phyloP scores from a whole-genome alignment of 2,113 vertebrate species.

The Myotis yumanensis region DNA sequence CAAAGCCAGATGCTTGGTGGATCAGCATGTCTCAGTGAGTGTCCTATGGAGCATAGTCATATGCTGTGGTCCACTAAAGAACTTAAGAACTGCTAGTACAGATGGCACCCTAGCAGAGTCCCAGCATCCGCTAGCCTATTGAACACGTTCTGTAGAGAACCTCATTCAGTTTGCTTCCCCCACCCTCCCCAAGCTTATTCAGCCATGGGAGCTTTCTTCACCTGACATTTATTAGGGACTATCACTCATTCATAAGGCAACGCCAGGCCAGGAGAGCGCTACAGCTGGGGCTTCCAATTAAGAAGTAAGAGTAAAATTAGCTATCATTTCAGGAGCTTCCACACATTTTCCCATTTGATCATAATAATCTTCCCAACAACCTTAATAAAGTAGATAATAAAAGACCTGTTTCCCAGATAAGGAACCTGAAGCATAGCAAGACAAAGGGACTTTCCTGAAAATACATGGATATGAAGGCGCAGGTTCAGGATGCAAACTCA shows the following conservation, averaged over 20 bases:
- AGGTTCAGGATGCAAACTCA: background rate
- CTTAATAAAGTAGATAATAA: background rate
- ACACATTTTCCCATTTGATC: background rate
- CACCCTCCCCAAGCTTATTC: background rate
- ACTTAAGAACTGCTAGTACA: background rate
- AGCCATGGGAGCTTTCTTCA: background rate
- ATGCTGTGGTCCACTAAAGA: background rate
- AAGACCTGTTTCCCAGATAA: background rate
- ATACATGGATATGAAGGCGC: background rate
- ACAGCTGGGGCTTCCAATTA: background rate
- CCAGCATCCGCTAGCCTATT: accelerated
- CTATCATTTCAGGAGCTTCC: background rate
- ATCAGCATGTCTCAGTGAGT: too few relatives aligned
- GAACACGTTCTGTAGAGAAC: background rate
- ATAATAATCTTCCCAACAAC: background rate
- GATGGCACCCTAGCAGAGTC: background rate
- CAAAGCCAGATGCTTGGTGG: background rate
- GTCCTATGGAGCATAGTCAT: background rate
- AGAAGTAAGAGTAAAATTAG: background rate
- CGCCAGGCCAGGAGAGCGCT: background rate
- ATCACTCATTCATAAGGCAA: background rate
- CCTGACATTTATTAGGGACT: background rate
- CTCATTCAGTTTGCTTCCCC: background rate
- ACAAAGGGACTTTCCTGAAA: background rate
- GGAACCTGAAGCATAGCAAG: background rate